A percentile compares a stretch with the other conserved stretches of the same genome.
phyloP scores from a whole-genome alignment of 2,797 vertebrate genomes.

The Pipistrellus nathusii region DNA sequence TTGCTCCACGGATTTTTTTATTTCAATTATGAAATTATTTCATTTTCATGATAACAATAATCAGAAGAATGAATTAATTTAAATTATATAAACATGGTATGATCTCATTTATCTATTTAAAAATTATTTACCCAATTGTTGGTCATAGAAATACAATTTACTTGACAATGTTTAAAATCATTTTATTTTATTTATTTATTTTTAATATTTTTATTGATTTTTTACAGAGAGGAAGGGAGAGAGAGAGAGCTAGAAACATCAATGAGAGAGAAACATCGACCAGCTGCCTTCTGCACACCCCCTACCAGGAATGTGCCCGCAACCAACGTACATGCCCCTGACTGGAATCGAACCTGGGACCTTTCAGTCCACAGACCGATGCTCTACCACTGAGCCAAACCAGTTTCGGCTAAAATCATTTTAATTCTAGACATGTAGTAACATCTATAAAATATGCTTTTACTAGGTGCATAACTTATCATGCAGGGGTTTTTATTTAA shows the following conservation, averaged over 20 bases:
- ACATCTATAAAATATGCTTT: background rate
- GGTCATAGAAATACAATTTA: background rate
- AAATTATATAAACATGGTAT: background rate
- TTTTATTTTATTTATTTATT: background rate
- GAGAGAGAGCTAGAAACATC: too few relatives aligned
- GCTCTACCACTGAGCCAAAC: too few relatives aligned
- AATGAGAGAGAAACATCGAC: too few relatives aligned
- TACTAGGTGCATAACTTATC: background rate
- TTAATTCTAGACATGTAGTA: background rate
- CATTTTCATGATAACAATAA: background rate
- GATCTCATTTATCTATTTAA: background rate
- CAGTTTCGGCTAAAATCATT: slow-evolving; percentile 1
- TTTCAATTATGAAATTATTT: background rate
- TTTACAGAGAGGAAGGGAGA: too few relatives aligned
- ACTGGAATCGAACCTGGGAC: too few relatives aligned
- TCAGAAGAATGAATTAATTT: background rate
- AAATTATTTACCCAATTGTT: background rate
- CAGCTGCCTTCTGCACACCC: too few relatives aligned
- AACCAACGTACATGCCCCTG: too few relatives aligned
- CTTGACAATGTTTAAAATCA: slow-evolving; percentile 40
- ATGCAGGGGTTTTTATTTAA: too few relatives aligned
- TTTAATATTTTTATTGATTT: too few relatives aligned
- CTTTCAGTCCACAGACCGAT: too few relatives aligned
- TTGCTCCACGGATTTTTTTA: background rate
- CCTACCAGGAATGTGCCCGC: too few relatives aligned